A percentile compares a stretch with the other conserved stretches of the same genome.
Conservation (phyloP, 2,888 invertebrate genomes). For the Empis livida region DNA sequence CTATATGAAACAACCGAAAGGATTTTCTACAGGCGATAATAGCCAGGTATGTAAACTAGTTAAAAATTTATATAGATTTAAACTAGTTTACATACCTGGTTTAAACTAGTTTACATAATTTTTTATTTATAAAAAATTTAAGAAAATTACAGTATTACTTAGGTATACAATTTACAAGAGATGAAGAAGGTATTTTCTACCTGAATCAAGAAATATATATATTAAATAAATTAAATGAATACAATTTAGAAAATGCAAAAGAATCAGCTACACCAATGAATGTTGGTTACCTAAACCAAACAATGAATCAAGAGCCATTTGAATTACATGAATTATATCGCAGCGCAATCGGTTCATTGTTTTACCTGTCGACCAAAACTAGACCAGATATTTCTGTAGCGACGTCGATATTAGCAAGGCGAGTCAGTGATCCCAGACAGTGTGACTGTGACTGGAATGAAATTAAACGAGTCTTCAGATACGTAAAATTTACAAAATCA, state of each 20-base stretch:
- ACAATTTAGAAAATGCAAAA: conserved; percentile 4
- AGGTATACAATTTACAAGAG: conserved; percentile 1
- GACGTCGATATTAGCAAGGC: conserved; percentile 9
- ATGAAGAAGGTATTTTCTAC: neutral
- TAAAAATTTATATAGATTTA: conserved; percentile 1
- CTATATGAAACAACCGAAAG: conserved; percentile 1
- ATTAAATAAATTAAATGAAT: conserved; percentile 1
- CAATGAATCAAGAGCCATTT: neutral
- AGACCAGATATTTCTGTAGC: conserved; percentile 15
- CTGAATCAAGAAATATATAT: conserved; percentile 3
- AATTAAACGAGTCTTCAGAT: conserved; percentile 8
- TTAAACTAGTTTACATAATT: too few species aligned
- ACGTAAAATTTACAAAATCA: conserved; percentile 11
- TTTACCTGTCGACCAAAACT: conserved; percentile 14
- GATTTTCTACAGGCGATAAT: neutral
- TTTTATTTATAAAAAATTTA: neutral
- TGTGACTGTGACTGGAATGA: conserved; percentile 7
- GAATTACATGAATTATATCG: conserved; percentile 9
- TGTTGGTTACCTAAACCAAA: neutral
- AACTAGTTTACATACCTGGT: too few species aligned
- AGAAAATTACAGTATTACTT: neutral
- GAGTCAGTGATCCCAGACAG: conserved; percentile 3
- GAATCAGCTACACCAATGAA: conserved; percentile 6
- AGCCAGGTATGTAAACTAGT: neutral
- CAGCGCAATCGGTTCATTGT: conserved; percentile 13